Evolutionary conservation across 1,140 invertebrate genomes (phyloP), one percentile per base, ranked within the genome.

Genomic region (Drosophila lacteicornis): DNA sequence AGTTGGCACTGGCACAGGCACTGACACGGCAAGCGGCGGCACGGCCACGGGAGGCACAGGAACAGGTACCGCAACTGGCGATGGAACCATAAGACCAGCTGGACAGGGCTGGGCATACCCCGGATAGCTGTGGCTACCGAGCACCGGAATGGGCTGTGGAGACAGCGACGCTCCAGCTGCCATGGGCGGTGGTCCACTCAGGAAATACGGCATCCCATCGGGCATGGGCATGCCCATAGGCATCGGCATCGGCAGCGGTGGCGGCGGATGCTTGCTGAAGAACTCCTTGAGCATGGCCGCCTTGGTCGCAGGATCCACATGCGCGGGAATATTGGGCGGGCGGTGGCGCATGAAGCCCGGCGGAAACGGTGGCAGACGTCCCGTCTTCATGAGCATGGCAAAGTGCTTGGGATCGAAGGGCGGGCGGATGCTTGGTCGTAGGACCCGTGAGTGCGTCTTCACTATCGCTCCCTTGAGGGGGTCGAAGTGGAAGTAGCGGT

Each of bases 401-500:
- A 90, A 91, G 43, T 76, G 83, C 58, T 82, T 90, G 38, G 86
- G 71, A 73, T 90, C 79, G 30, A 90, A 91, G 1, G 79, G 86
- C 4, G 78, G 75, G 6, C 69, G 42, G 57, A 38, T 8, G 5
- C 36, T 15, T 2, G 53, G 60, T 15, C 84, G 68, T 4, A 79
- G 8, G 2, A 73, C 13, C 1, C 85, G 53, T 0, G 82, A 53
- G 3, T 68, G 45, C 1, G 80, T 69, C 17, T 65, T 78, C 0
- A 84, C 55, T 4, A 88, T 82, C 6, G 53, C 46, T 3, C 75
- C 66, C n/a, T 81, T 86, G 8, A 53, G 2, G 1, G 79, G 51
- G 46, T 90, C 85, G 8, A 68, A 91, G 40, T 85, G 85, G 49
- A 79, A 85, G 33, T 71, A 90, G 6, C 79, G 79, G 25, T 85